These are phyloP conservation scores for Chionomys nivalis DNA, from an alignment of 2,113 vertebrate species.

Conservation along the genomic window DNA sequence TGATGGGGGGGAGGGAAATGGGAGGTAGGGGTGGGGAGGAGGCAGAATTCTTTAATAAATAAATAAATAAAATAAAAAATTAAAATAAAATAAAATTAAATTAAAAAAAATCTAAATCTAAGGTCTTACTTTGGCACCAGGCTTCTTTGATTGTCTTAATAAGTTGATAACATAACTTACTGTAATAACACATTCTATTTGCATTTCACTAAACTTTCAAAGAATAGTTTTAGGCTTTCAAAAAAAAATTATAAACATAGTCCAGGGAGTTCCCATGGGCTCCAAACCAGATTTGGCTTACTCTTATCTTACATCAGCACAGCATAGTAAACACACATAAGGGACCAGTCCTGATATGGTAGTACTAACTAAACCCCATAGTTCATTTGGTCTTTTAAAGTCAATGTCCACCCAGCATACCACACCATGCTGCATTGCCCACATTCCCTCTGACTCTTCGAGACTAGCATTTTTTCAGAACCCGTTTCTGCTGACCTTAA, in stretches of 20 bases:
- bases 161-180: not conserved
- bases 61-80: no score
- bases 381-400: not conserved
- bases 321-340: not conserved
- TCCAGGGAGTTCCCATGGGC: not conserved
- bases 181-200: not conserved
- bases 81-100: no score
- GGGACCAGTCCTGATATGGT: not conserved
- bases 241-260: not conserved
- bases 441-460: not conserved
- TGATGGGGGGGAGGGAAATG: no score
- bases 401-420: not conserved
- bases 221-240: not conserved
- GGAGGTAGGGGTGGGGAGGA: no score
- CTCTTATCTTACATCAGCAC: not conserved
- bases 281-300: not conserved
- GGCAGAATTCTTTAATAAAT: no score
- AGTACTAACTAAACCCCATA: not conserved
- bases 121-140: not conserved
- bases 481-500: not conserved
- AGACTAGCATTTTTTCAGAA: not conserved
- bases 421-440: not conserved
- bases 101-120: not conserved
- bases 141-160: slow-evolving; percentile 1
- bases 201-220: not conserved